Evolutionary conservation across 2,113 vertebrate species (phyloP), one percentile per base, ranked within the genome.

Genomic region (Syngnathoides biaculeatus): DNA sequence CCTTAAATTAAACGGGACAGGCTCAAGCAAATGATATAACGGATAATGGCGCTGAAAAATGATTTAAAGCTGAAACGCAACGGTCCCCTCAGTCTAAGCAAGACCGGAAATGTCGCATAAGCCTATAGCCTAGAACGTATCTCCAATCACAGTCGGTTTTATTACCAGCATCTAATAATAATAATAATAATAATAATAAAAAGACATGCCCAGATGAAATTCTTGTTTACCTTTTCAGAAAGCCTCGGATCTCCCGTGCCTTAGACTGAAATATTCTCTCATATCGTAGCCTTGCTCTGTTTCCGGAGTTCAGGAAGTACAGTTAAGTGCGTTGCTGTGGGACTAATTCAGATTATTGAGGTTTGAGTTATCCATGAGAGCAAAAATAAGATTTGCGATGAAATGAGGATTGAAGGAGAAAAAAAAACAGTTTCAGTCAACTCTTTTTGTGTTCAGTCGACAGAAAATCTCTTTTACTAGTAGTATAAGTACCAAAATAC

Each of bases 381-480:
- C 30, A 77, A 63, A 72, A 71, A 47, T 64, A 68, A 72, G 67
- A 68, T 27, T 42, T 20, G 24, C 47, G 74, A 47, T 65, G 47
- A 75, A 47, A 52, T 9, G 1, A n/a, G 55, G 66, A 45, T 72
- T 38, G 57, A 73, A 57, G 58, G 22, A 65, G 30, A 69, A 69
- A 88, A 83, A 66, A 35, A 76, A 75, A 45, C 43, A 52, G 57
- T 74, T 81, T 81, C 71, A 3, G 12, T 15, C 64, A 76, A 35
- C 65, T 42, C 66, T 63, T 88, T 80, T 75, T 43, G 13, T 64
- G 60, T 86, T 80, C 67, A 67, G 39, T 58, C 50, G 64, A 53
- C 26, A 48, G 30, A 74, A 22, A 30, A 56, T 64, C 10, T 52
- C 42, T 69, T 2, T 72, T 59, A 57, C n/a, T n/a, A n/a, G n/a